Percentiles rank a stretch among this genome's conserved stretches.
phyloP scores from a whole-genome alignment of 2,113 vertebrate species.

The Pituophis catenifer region DNA sequence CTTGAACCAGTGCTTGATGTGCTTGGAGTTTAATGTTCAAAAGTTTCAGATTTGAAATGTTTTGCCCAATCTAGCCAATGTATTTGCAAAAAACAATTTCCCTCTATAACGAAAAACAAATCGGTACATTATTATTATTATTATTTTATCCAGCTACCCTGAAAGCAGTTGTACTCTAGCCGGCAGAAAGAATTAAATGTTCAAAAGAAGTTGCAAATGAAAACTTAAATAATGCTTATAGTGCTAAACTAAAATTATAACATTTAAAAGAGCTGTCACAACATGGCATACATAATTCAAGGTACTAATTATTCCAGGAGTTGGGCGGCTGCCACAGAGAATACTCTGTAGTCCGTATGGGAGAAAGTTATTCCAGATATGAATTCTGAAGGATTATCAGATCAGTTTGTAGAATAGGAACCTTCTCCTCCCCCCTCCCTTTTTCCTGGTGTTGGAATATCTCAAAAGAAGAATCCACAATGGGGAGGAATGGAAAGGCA shows the following conservation, averaged over 20 bases:
- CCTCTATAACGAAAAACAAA: background rate
- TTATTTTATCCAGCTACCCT: background rate
- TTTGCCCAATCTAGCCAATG: background rate
- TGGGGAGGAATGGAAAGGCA: background rate
- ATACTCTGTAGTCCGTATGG: background rate
- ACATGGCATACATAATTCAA: background rate
- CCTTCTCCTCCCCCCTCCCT: background rate
- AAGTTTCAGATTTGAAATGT: background rate
- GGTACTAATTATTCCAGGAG: background rate
- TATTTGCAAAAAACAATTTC: background rate
- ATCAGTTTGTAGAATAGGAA: background rate
- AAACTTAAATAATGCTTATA: background rate
- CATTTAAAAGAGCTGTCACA: background rate
- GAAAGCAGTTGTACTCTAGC: background rate
- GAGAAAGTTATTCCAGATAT: background rate
- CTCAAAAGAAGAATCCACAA: too few relatives aligned
- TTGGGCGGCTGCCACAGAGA: background rate
- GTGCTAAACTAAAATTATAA: background rate
- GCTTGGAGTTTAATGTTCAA: background rate
- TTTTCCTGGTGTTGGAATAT: background rate
- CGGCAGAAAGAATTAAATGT: background rate
- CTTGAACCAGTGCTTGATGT: background rate
- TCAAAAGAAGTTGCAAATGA: background rate
- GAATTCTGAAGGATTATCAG: background rate
- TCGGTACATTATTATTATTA: background rate